Evolutionary conservation across 35 echinoderm and acorn worm genomes (phyloP).

Genomic region (Lytechinus variegatus): DNA sequence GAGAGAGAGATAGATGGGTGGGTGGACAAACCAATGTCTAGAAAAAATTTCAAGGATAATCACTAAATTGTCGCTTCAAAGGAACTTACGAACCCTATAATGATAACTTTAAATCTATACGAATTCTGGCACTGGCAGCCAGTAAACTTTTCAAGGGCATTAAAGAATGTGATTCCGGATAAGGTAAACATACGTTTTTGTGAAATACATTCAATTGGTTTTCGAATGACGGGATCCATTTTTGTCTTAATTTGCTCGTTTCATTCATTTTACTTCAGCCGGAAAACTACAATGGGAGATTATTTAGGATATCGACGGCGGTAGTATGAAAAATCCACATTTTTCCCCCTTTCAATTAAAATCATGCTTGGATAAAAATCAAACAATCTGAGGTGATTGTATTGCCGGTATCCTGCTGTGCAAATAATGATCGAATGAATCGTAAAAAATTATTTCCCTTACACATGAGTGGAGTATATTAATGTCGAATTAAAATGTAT

Average conservation of each 20-base stretch:
- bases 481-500: not conserved
- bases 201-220: not conserved
- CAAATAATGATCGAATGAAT: not conserved
- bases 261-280: not conserved
- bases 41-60: too few relatives aligned
- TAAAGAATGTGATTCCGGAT: not conserved
- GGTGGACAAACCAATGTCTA: too few relatives aligned
- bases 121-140: not conserved
- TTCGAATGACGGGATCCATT: not conserved
- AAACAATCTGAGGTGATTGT: not conserved
- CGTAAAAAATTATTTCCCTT: not conserved
- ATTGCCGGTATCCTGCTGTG: not conserved
- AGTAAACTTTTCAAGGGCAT: not conserved
- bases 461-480: not conserved
- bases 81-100: too few relatives aligned
- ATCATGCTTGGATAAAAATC: not conserved
- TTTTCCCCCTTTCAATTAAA: not conserved
- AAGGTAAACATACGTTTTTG: not conserved
- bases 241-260: not conserved
- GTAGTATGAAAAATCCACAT: not conserved
- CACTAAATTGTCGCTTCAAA: too few relatives aligned
- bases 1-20: not conserved
- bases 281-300: not conserved
- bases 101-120: too few relatives aligned
- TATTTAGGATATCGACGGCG: not conserved